Conservation (phyloP, 1,140 invertebrate genomes). For the Heliconius hewitsoni region DNA sequence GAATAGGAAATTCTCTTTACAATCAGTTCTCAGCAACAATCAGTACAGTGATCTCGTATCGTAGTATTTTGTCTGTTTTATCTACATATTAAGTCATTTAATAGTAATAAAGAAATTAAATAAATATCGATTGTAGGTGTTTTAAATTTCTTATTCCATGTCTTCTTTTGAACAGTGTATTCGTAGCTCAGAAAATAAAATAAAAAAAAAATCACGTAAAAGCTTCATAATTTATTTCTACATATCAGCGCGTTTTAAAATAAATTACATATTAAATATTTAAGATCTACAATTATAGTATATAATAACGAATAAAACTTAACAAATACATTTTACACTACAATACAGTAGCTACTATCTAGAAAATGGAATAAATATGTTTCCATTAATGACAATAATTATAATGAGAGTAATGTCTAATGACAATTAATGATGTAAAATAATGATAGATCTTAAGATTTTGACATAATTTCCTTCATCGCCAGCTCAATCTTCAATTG, state of each 20-base stretch:
- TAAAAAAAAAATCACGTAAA: neutral
- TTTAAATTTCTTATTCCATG: too few relatives aligned
- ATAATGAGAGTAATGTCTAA: too few relatives aligned
- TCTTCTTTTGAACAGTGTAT: too few relatives aligned
- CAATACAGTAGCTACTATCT: constrained; percentile 4
- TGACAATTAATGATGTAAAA: too few relatives aligned
- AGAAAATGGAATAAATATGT: neutral
- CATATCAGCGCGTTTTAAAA: constrained; percentile 19
- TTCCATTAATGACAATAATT: too few relatives aligned
- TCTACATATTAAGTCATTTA: too few relatives aligned
- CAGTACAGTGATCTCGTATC: too few relatives aligned
- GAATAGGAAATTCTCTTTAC: neutral
- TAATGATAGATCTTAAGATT: constrained; percentile 47
- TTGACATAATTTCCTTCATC: constrained; percentile 82
- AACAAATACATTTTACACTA: constrained; percentile 1
- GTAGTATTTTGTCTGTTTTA: too few relatives aligned
- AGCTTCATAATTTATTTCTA: constrained; percentile 17
- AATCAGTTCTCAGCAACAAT: neutral
- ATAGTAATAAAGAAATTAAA: too few relatives aligned
- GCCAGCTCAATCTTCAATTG: constrained; percentile 85
- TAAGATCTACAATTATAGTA: neutral
- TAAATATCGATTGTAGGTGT: too few relatives aligned
- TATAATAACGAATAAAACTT: neutral
- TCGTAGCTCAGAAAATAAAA: neutral
- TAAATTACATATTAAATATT: constrained; percentile 13